Conservation (phyloP, 64 coral and sea anemone species). For the Astreopora myriophthalma region DNA sequence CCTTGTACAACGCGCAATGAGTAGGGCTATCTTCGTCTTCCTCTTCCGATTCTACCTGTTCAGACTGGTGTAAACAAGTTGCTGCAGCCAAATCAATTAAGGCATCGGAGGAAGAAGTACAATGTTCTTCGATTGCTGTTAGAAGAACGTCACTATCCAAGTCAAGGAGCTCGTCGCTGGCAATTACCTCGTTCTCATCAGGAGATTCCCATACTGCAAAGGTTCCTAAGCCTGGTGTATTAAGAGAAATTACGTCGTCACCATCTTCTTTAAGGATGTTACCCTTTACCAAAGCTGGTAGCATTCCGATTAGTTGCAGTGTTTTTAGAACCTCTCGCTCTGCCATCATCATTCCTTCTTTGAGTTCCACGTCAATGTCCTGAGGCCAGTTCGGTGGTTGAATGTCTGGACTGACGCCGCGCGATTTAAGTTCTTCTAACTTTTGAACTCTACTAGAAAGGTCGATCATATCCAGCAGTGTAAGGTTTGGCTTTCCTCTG, state of each 20-base stretch:
- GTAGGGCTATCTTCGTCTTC: constrained; percentile 3
- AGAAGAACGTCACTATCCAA: background rate
- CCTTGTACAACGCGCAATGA: background rate
- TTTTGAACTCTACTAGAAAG: constrained; percentile 8
- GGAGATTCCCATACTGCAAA: background rate
- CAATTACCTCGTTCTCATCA: constrained; percentile 15
- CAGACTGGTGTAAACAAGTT: background rate
- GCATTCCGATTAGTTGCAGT: background rate
- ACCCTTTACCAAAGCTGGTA: background rate
- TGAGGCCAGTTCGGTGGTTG: background rate
- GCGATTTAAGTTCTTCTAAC: constrained; percentile 14
- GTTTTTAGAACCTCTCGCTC: constrained; percentile 55
- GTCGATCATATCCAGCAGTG: constrained; percentile 48
- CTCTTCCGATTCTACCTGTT: background rate
- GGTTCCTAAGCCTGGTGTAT: background rate
- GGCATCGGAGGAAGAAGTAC: background rate
- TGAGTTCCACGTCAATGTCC: background rate
- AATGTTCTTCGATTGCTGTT: background rate
- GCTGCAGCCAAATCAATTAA: background rate
- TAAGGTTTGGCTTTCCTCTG: constrained; percentile 44
- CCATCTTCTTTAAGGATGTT: background rate
- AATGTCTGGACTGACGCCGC: background rate
- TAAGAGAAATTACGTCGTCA: background rate
- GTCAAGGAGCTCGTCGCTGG: background rate
- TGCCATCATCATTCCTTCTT: background rate